Evolutionary conservation across 2,113 vertebrate genomes (phyloP).

Genomic region (Melanocharis versteri): DNA sequence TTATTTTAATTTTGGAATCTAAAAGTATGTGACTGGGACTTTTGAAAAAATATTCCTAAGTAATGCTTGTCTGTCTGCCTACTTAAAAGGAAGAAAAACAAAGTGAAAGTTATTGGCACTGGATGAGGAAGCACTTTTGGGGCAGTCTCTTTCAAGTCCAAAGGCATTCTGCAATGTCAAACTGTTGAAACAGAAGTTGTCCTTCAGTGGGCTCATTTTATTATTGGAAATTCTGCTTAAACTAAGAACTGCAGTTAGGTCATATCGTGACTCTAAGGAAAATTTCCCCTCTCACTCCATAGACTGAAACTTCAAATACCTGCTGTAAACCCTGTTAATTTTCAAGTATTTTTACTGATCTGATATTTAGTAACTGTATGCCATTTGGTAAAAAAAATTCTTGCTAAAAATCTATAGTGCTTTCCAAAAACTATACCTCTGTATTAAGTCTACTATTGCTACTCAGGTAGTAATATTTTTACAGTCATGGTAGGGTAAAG

Average conservation of each 20-base stretch:
- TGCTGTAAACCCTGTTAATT: background rate
- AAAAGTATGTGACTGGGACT: background rate
- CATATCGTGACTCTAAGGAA: background rate
- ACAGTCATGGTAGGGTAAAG: background rate
- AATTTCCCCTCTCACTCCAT: background rate
- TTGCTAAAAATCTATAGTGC: background rate
- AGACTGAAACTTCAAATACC: background rate
- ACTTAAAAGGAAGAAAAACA: background rate
- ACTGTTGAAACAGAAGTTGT: background rate
- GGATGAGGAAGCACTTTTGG: background rate
- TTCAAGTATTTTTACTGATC: background rate
- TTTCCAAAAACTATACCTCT: background rate
- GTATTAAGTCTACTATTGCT: background rate
- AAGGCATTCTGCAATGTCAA: background rate
- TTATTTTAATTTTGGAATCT: background rate
- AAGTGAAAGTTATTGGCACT: background rate
- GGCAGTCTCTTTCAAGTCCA: background rate
- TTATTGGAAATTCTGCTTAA: background rate
- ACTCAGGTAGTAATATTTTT: background rate
- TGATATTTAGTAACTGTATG: background rate
- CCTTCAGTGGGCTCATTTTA: background rate
- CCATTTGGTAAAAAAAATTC: background rate
- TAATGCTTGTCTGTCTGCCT: background rate
- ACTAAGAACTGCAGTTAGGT: background rate
- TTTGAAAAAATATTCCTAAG: background rate